phyloP scores from a whole-genome alignment of 2,888 invertebrate genomes.

The Dolichomitus sp. region DNA sequence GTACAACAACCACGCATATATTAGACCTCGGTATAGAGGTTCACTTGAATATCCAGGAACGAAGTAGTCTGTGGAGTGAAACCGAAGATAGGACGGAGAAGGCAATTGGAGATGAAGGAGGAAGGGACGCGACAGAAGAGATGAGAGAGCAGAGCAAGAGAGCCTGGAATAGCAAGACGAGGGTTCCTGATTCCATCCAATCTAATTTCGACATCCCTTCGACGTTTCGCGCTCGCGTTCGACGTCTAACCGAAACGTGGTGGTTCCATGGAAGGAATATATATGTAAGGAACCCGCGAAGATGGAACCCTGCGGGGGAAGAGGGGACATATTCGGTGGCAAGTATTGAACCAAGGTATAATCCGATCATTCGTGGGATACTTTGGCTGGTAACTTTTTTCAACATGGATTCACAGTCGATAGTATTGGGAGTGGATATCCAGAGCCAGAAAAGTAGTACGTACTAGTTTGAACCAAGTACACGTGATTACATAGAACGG shows the following conservation, averaged over 20 bases:
- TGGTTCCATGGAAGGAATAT: constrained; percentile 12
- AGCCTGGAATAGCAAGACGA: constrained; percentile 63
- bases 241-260: constrained; percentile 46
- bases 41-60: constrained; percentile 32
- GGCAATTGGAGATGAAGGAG: constrained; percentile 37
- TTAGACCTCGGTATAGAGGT: constrained; percentile 1
- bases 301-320: constrained; percentile 4
- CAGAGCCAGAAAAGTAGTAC: constrained; percentile 14
- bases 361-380: constrained; percentile 64
- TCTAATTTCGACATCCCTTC: constrained; percentile 76
- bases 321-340: constrained; percentile 48
- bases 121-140: constrained; percentile 36
- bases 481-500: constrained; percentile 14
- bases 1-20: neutral
- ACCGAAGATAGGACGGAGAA: constrained; percentile 57
- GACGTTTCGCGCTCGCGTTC: constrained; percentile 70
- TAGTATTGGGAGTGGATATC: neutral
- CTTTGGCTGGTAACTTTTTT: constrained; percentile 55
- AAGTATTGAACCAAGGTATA: constrained; percentile 60
- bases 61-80: constrained; percentile 47
- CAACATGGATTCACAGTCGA: constrained; percentile 35
- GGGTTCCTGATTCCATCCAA: constrained; percentile 75
- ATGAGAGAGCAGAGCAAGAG: constrained; percentile 20
- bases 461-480: constrained; percentile 18
- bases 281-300: constrained; percentile 34